Percentiles rank a stretch among this genome's conserved stretches.
phyloP scores from a whole-genome alignment of 2,888 invertebrate species.

The Pediacus dermestoides region DNA sequence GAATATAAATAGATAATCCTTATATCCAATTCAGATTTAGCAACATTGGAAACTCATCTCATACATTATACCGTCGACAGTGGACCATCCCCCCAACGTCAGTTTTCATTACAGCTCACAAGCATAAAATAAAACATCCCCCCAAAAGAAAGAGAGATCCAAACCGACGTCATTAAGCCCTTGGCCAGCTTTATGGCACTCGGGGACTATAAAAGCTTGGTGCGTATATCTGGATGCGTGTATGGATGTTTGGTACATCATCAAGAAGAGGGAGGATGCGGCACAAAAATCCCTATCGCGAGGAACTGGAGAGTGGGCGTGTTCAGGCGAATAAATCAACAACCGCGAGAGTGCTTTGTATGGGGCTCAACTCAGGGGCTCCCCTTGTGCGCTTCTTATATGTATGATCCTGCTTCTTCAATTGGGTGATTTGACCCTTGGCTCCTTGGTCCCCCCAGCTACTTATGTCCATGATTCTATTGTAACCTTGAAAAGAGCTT shows the following conservation, averaged over 20 bases:
- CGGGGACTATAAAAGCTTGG: constrained; percentile 20
- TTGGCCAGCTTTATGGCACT: constrained; percentile 21
- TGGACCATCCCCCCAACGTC: constrained; percentile 16
- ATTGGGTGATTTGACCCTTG: constrained; percentile 3
- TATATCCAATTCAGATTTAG: no score
- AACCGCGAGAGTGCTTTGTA: constrained; percentile 38
- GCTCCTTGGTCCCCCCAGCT: neutral
- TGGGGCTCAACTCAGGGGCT: no score
- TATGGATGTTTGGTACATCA: constrained; percentile 6
- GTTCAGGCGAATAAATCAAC: constrained; percentile 47
- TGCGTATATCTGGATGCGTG: constrained; percentile 18
- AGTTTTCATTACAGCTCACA: constrained; percentile 20
- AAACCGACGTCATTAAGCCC: constrained; percentile 23
- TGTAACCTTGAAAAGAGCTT: constrained; percentile 16
- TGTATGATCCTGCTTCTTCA: constrained; percentile 3
- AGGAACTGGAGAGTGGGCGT: constrained; percentile 44
- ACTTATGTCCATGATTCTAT: constrained; percentile 12
- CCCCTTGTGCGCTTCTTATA: constrained; percentile 5
- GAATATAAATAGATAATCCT: no score
- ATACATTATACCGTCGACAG: constrained; percentile 3
- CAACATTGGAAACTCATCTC: no score
- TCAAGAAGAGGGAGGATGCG: constrained; percentile 27
- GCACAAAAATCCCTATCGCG: constrained; percentile 32
- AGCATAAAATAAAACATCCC: constrained; percentile 25
- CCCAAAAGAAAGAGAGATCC: constrained; percentile 15